phyloP scores from a whole-genome alignment of 2,113 vertebrate species.

The Plecotus auritus region DNA sequence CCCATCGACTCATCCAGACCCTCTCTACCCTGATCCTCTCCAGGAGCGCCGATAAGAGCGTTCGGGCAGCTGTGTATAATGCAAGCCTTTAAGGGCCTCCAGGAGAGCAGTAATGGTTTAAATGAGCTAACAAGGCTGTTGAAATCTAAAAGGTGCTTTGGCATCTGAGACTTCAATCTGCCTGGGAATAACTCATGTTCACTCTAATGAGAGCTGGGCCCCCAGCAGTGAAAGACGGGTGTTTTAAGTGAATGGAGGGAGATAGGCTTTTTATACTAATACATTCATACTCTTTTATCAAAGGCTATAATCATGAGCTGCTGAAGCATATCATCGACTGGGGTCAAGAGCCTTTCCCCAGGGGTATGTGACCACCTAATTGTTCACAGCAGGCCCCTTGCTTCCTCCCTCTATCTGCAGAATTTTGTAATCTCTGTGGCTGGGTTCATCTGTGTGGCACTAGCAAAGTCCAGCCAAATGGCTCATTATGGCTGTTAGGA shows the following conservation, averaged over 20 bases:
- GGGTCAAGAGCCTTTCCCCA: neutral
- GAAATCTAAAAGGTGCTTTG: neutral
- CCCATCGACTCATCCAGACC: neutral
- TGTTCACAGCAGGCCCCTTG: no score
- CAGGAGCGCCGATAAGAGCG: neutral
- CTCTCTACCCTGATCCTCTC: neutral
- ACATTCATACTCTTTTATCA: neutral
- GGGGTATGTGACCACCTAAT: neutral
- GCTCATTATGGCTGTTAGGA: neutral
- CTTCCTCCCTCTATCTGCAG: neutral
- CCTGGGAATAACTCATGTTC: neutral
- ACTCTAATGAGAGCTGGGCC: neutral
- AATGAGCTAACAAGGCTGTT: neutral
- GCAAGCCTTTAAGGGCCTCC: neutral
- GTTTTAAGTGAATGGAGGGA: neutral
- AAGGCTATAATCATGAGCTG: neutral
- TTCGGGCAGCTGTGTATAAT: neutral
- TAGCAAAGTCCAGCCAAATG: neutral
- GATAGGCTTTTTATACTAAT: neutral
- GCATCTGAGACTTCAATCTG: neutral
- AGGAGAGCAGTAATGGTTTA: neutral
- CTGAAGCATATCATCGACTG: neutral
- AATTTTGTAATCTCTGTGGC: neutral
- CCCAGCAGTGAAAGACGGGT: neutral
- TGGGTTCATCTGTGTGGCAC: neutral